Conservation (phyloP, 2,888 invertebrate species). For the Andrena chrysosceles region DNA sequence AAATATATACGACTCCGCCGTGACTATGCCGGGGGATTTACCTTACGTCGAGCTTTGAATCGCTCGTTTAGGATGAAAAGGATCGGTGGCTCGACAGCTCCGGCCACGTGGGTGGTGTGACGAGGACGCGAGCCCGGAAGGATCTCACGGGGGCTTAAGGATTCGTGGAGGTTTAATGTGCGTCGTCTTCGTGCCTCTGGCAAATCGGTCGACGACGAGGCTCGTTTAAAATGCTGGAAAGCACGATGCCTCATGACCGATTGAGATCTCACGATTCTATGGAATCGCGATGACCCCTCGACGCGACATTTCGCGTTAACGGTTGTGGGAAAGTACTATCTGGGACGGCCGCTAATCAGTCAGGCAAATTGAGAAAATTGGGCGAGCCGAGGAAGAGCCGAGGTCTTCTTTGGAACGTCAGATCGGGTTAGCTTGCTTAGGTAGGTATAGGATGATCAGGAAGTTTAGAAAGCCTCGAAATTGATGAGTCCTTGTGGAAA, state of each 20-base stretch:
- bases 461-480: too few relatives aligned
- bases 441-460: too few relatives aligned
- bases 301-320: constrained; percentile 12
- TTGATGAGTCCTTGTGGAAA: too few relatives aligned
- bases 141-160: constrained; percentile 70
- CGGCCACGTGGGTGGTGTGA: constrained; percentile 80
- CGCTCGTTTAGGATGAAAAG: constrained; percentile 83
- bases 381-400: neutral
- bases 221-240: constrained; percentile 35
- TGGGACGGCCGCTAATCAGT: neutral
- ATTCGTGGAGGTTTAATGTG: constrained; percentile 61
- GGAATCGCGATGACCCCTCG: constrained; percentile 1
- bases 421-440: too few relatives aligned
- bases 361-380: neutral
- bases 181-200: constrained; percentile 36
- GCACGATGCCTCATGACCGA: neutral
- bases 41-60: constrained; percentile 79
- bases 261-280: constrained; percentile 34
- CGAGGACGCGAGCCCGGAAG: constrained; percentile 74
- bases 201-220: constrained; percentile 41
- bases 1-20: constrained; percentile 79
- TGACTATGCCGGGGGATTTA: constrained; percentile 80
- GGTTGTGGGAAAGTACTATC: neutral
- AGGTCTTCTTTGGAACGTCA: too few relatives aligned
- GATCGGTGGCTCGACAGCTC: constrained; percentile 76